These are phyloP conservation scores for Cryptocheilus praepositus DNA, from an alignment of 2,888 invertebrate genomes.

Conservation along the genomic window DNA sequence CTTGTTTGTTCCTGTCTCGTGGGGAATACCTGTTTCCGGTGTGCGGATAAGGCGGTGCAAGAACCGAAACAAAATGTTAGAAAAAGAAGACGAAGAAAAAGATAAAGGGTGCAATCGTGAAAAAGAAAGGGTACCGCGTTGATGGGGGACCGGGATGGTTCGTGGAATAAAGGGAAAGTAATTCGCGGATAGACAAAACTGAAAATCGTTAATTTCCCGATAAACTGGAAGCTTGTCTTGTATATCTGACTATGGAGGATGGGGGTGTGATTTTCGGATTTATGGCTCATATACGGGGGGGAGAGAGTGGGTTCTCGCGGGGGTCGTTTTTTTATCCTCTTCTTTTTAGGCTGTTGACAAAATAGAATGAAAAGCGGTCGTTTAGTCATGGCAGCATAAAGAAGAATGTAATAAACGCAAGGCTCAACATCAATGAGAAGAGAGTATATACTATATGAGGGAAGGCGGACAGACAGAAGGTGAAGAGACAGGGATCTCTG, in stretches of 20 bases:
- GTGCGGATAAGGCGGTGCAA: neutral
- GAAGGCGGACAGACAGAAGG: neutral
- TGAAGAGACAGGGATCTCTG: neutral
- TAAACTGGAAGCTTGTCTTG: constrained; percentile 46
- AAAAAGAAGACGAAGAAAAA: neutral
- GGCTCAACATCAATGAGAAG: constrained; percentile 29
- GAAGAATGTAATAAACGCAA: constrained; percentile 22
- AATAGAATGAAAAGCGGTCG: constrained; percentile 72
- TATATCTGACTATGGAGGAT: constrained; percentile 41
- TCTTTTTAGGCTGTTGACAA: constrained; percentile 80
- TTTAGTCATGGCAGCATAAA: constrained; percentile 55
- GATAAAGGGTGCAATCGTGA: no score
- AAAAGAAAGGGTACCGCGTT: no score
- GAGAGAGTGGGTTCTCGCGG: constrained; percentile 62
- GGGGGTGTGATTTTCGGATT: constrained; percentile 71
- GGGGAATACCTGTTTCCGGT: no score
- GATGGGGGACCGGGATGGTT: constrained; percentile 13
- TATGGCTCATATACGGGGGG: constrained; percentile 58
- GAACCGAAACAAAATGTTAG: neutral
- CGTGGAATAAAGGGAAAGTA: constrained; percentile 40
- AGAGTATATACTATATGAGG: constrained; percentile 6
- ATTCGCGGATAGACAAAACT: constrained; percentile 36
- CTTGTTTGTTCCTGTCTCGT: no score
- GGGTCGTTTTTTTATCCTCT: constrained; percentile 72
- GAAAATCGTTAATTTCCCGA: neutral